Evolutionary conservation across 2,797 vertebrate genomes (phyloP), one percentile per base, ranked within the genome.

Genomic region (Australoheros facetus): DNA sequence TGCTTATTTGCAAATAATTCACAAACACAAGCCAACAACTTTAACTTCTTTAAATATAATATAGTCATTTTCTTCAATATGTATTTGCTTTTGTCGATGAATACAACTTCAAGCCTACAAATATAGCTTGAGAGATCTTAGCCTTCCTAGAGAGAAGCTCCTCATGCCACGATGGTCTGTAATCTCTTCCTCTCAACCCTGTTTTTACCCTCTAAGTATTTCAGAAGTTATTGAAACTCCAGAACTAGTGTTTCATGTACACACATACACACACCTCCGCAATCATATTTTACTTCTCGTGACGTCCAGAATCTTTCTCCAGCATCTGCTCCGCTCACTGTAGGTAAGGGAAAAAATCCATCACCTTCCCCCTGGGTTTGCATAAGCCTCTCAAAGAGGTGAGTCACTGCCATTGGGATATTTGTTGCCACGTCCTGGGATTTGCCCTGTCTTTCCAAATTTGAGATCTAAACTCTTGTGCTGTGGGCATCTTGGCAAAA

Each of bases 281-380:
- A 62, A 91, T 94, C 93, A 95, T 94, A 94, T 95, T 95, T 96
- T 94, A 95, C 94, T 91, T 92, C 90, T 95, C 5, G 89, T 93
- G 94, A 95, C 89, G 80, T 93, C 94, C 91, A 90, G 91, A 95
- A 95, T 96, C 94, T 94, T 93, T 94, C 93, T 94, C 90, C 92
- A 93, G 94, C 95, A 96, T 96, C 96, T 96, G 96, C 94, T 96
- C 94, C 91, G 71, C 90, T 96, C 95, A 94, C 94, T 94, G 94
- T 94, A 92, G 95, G 95, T 95, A 94, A 95, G 93, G 93, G 85
- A 88, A 91, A 93, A 94, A 96, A 96, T 96, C 95, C 95, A 96
- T 96, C 95, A 95, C 94, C 93, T 94, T 93, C 94, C 95, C 94
- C 93, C 90, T 94, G 95, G 95, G 94, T 95, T 95, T 96, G 94